phyloP scores from a whole-genome alignment of 1,140 invertebrate species.

The Copidosoma floridanum region DNA sequence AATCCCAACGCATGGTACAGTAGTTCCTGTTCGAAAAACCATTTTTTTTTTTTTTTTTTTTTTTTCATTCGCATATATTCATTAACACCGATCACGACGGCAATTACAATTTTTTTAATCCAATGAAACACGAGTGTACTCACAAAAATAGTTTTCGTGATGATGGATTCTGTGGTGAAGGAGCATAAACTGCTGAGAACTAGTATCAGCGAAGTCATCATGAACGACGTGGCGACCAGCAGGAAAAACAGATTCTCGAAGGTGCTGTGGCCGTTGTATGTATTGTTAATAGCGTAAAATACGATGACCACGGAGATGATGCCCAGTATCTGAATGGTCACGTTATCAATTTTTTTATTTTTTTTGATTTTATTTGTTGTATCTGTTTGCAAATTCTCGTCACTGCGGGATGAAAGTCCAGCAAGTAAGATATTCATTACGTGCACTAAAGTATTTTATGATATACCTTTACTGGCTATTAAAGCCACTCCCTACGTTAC shows the following conservation, averaged over 20 bases:
- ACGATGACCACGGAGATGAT: constrained; percentile 69
- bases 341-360: no score
- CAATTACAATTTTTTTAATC: no score
- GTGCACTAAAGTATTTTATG: no score
- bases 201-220: constrained; percentile 74
- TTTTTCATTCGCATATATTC: no score
- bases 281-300: no score
- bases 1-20: constrained; percentile 74
- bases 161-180: constrained; percentile 73
- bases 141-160: constrained; percentile 82
- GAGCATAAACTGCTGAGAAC: constrained; percentile 72
- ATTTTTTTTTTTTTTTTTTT: not conserved
- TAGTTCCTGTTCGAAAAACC: constrained; percentile 63
- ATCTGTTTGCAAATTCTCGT: no score
- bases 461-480: no score
- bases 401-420: no score
- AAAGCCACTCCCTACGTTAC: no score
- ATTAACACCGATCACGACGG: no score
- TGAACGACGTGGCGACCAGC: constrained; percentile 69
- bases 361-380: no score
- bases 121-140: constrained; percentile 63
- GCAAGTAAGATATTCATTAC: no score
- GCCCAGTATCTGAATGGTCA: constrained; percentile 63
- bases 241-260: constrained; percentile 66
- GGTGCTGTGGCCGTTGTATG: not conserved